These are phyloP conservation scores for Phaonia tiefii DNA, from an alignment of 2,888 invertebrate species.

Conservation along the genomic window DNA sequence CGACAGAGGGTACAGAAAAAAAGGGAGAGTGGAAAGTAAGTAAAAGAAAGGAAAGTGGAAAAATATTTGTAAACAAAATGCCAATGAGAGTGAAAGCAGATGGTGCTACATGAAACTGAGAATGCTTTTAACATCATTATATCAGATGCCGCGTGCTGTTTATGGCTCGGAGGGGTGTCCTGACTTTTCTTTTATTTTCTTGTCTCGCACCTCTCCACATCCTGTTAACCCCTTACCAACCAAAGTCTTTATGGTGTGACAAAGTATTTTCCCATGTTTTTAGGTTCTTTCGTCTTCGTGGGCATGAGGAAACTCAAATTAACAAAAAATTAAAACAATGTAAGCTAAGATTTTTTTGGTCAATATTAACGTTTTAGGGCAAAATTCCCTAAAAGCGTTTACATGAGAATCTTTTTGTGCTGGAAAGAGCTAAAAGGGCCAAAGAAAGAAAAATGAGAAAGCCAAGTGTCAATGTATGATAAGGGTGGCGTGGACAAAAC, in stretches of 20 bases:
- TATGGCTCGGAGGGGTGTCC: conserved; percentile 27
- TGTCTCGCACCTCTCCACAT: conserved; percentile 12
- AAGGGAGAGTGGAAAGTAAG: conserved; percentile 35
- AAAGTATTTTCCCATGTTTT: conserved; percentile 47
- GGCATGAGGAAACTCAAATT: conserved; percentile 3
- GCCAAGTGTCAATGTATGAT: conserved; percentile 64
- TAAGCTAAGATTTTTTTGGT: conserved; percentile 17
- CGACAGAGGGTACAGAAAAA: background rate
- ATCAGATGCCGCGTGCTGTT: conserved; percentile 39
- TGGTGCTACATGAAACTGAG: conserved; percentile 53
- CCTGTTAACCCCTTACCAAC: conserved; percentile 24
- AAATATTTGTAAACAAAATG: conserved; percentile 41
- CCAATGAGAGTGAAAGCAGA: conserved; percentile 51
- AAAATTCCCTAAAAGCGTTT: background rate
- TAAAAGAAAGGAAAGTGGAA: conserved; percentile 9
- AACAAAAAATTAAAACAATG: conserved; percentile 8
- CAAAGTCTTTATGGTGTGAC: conserved; percentile 32
- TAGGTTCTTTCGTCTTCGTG: background rate
- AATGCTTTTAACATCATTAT: conserved; percentile 55
- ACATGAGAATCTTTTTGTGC: conserved; percentile 23
- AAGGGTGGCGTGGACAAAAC: conserved; percentile 39
- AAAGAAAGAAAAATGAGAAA: no score
- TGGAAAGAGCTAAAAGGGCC: conserved; percentile 10
- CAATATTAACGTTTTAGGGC: conserved; percentile 2
- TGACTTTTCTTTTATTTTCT: background rate